These are phyloP conservation scores for Lasioglossum lativentre DNA, from an alignment of 2,888 invertebrate species.

Conservation along the genomic window DNA sequence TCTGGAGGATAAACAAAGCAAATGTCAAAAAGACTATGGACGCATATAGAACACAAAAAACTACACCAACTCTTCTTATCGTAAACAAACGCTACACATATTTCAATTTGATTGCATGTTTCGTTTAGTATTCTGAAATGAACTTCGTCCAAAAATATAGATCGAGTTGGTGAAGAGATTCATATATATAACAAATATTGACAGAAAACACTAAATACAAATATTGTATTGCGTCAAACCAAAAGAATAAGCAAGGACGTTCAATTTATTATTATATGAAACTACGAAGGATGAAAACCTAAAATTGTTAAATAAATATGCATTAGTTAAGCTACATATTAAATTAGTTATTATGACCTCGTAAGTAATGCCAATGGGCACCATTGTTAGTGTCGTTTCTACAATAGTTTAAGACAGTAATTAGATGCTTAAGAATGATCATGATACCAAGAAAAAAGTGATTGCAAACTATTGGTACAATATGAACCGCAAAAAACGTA, in stretches of 20 bases:
- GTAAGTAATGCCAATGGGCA: conserved; percentile 47
- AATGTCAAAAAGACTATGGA: conserved; percentile 49
- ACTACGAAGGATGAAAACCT: conserved; percentile 20
- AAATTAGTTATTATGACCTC: conserved; percentile 41
- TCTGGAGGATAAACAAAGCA: conserved; percentile 72
- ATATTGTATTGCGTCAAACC: conserved; percentile 7
- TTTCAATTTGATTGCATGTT: conserved; percentile 1
- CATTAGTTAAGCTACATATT: conserved; percentile 57
- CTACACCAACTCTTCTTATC: conserved; percentile 36
- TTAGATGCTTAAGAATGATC: conserved; percentile 33
- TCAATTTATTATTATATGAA: conserved; percentile 1
- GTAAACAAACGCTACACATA: conserved; percentile 18
- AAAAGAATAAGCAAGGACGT: conserved; percentile 12
- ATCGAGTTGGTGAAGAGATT: conserved; percentile 39
- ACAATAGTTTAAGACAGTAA: conserved; percentile 17
- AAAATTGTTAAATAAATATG: conserved; percentile 62
- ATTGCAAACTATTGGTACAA: conserved; percentile 41
- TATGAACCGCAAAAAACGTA: conserved; percentile 26
- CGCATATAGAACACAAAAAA: conserved; percentile 42
- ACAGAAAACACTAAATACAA: conserved; percentile 11
- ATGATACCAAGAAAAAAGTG: conserved; percentile 21
- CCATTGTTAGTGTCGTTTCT: conserved; percentile 54
- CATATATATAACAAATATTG: conserved; percentile 15
- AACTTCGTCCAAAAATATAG: background rate
- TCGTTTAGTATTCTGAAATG: background rate